A percentile compares a stretch with the other conserved stretches of the same genome.
Evolutionary conservation across 2,797 vertebrate species (phyloP).

Genomic region (Notolabrus celidotus): DNA sequence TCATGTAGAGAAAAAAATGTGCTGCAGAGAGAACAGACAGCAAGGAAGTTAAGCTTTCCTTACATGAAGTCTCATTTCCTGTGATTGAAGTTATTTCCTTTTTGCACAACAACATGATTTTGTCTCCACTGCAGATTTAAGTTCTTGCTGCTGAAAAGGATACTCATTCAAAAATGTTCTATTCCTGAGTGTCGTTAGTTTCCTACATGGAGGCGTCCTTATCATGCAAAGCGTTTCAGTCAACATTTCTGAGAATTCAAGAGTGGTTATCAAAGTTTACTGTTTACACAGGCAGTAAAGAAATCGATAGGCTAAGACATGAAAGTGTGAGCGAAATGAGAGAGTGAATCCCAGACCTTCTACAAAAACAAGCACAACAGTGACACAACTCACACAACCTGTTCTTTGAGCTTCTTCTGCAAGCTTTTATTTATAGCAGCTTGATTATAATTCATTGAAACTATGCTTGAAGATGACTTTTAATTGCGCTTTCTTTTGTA

Average conservation of each 20-base stretch:
- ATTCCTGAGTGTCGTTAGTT: too few relatives aligned
- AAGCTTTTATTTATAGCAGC: not conserved
- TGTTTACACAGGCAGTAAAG: not conserved
- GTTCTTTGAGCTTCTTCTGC: not conserved
- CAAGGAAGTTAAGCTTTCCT: conserved; percentile 21
- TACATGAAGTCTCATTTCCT: conserved; percentile 1
- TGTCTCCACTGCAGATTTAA: not conserved
- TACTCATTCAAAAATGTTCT: not conserved
- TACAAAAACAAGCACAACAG: not conserved
- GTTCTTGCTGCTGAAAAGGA: not conserved
- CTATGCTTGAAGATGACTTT: not conserved
- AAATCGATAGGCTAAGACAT: not conserved
- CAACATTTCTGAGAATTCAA: conserved; percentile 19
- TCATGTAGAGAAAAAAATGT: not conserved
- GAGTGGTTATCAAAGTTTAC: conserved; percentile 30
- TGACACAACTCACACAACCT: not conserved
- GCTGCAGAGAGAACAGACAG: not conserved
- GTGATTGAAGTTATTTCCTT: conserved; percentile 7
- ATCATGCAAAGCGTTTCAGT: not conserved
- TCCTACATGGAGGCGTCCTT: not conserved
- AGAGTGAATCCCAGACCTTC: not conserved
- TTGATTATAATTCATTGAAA: not conserved
- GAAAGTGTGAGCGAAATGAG: not conserved
- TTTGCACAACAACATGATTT: not conserved
- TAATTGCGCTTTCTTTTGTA: not conserved